Evolutionary conservation across 2,888 invertebrate genomes (phyloP).

Genomic region (Sarcophaga subvicina): DNA sequence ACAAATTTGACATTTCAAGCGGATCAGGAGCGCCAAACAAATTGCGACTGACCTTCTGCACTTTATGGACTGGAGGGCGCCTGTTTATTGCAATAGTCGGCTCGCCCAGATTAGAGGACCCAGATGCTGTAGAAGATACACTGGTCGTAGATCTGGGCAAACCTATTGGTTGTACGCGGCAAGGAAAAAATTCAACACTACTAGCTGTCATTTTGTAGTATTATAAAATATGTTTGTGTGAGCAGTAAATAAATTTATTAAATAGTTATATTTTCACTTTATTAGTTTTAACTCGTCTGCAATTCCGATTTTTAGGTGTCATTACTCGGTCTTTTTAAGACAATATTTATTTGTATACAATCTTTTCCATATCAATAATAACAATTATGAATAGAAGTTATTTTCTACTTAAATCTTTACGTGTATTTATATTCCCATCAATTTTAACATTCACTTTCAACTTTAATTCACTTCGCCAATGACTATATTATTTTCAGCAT

Average conservation of each 20-base stretch:
- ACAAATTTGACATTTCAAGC: constrained; percentile 54
- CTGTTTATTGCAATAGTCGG: constrained; percentile 1
- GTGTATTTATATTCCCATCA: neutral
- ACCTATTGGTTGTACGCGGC: constrained; percentile 49
- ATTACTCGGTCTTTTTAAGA: neutral
- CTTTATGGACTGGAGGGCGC: constrained; percentile 42
- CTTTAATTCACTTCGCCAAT: constrained; percentile 11
- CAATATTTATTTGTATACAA: neutral
- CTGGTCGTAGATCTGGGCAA: constrained; percentile 12
- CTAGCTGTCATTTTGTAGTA: constrained; percentile 55
- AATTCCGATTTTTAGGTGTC: too few relatives aligned
- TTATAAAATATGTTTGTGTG: neutral
- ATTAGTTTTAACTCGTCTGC: neutral
- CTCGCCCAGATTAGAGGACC: neutral
- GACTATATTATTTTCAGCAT: constrained; percentile 26
- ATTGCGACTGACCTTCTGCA: constrained; percentile 57
- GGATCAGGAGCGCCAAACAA: constrained; percentile 65
- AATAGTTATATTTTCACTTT: neutral
- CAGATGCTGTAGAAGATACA: neutral
- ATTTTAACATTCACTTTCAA: neutral
- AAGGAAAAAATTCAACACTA: constrained; percentile 58
- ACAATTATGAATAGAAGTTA: neutral
- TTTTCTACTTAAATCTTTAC: constrained; percentile 12
- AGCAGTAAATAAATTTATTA: neutral
- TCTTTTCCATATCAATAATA: neutral